Percentiles rank a stretch among this genome's conserved stretches.
Evolutionary conservation across 2,888 invertebrate genomes (phyloP).

Genomic region (Brachylomia viminalis): DNA sequence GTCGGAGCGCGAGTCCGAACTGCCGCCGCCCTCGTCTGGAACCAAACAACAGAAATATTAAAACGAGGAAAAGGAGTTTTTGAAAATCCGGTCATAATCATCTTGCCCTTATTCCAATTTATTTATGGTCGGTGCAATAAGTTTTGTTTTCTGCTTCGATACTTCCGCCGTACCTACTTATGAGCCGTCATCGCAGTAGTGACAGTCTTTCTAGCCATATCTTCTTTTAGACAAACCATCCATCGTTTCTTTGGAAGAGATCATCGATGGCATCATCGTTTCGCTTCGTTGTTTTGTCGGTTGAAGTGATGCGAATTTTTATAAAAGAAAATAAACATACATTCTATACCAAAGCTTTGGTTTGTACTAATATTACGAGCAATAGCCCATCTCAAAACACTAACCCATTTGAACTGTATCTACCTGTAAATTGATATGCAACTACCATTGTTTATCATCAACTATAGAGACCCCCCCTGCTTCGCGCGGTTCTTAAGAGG

Average conservation of each 20-base stretch:
- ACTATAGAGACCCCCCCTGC: no score
- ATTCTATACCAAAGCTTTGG: no score
- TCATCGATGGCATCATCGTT: not conserved
- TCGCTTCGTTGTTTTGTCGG: not conserved
- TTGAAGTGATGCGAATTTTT: not conserved
- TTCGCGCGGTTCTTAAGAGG: no score
- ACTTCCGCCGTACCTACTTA: no score
- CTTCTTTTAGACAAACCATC: not conserved
- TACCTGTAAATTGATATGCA: not conserved
- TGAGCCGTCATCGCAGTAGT: no score
- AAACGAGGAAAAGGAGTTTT: not conserved
- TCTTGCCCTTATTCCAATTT: not conserved
- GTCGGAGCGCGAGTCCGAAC: constrained; percentile 91
- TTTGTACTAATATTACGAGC: no score
- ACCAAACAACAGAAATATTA: constrained; percentile 40
- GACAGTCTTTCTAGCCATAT: not conserved
- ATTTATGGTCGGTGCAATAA: no score
- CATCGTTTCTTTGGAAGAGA: not conserved
- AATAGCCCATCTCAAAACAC: not conserved
- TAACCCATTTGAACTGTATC: no score
- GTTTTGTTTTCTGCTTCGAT: no score
- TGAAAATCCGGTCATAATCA: not conserved
- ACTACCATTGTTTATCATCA: not conserved
- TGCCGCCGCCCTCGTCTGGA: constrained; percentile 93
- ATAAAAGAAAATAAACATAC: not conserved